Evolutionary conservation across 2,797 vertebrate species (phyloP).

Genomic region (Oryzias sinensis): DNA sequence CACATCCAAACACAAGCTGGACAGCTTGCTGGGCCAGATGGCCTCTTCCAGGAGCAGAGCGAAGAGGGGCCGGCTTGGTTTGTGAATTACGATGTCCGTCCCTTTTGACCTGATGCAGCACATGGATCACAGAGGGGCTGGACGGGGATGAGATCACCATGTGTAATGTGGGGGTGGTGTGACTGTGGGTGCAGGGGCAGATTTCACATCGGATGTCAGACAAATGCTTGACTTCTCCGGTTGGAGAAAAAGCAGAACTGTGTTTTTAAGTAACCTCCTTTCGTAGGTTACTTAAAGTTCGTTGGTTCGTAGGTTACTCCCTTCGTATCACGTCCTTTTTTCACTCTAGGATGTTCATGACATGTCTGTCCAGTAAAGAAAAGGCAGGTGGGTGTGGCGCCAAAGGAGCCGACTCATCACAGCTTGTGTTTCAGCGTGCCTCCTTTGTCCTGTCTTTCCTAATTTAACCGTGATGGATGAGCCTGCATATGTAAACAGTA

Average conservation of each 20-base stretch:
- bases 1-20: slow-evolving; percentile 24
- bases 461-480: slow-evolving; percentile 33
- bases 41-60: slow-evolving; percentile 57
- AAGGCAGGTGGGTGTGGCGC: slow-evolving; percentile 63
- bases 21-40: slow-evolving; percentile 72
- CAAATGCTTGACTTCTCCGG: neutral
- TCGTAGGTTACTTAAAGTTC: neutral
- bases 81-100: slow-evolving; percentile 58
- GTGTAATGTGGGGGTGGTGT: slow-evolving; percentile 24
- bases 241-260: neutral
- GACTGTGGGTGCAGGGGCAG: slow-evolving; percentile 9
- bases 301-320: neutral
- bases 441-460: slow-evolving; percentile 62
- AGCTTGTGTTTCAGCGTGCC: slow-evolving; percentile 48
- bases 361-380: slow-evolving; percentile 29
- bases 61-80: slow-evolving; percentile 48
- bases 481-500: slow-evolving; percentile 21
- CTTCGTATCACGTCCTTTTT: slow-evolving; percentile 7
- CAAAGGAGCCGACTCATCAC: slow-evolving; percentile 63
- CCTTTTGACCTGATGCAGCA: slow-evolving; percentile 41
- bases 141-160: slow-evolving; percentile 33
- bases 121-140: slow-evolving; percentile 18
- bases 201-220: slow-evolving; percentile 22
- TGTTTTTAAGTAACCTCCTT: neutral
- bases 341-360: slow-evolving; percentile 10